Evolutionary conservation across 2,113 vertebrate species (phyloP).

Genomic region (Scolopax mira): DNA sequence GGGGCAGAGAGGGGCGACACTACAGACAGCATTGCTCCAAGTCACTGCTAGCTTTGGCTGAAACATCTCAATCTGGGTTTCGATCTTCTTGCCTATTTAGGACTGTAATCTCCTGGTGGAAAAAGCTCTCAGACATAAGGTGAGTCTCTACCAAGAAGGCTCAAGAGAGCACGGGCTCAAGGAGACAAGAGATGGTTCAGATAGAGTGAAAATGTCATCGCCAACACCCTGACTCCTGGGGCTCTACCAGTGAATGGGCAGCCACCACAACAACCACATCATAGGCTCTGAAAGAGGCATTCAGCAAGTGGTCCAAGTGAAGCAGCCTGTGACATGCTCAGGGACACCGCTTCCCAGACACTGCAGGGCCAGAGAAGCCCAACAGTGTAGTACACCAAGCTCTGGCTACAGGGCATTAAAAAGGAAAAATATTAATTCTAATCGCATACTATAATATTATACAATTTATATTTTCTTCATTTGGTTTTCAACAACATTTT

Average conservation of each 20-base stretch:
- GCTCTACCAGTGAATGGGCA: background rate
- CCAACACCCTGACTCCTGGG: background rate
- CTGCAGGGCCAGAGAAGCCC: accelerated
- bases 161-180: background rate
- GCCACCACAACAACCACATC: background rate
- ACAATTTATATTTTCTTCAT: background rate
- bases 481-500: background rate
- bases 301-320: background rate
- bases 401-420: background rate
- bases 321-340: background rate
- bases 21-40: accelerated
- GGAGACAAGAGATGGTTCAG: background rate
- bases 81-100: background rate
- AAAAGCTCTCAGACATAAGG: background rate
- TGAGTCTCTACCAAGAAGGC: background rate
- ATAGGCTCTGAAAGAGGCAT: background rate
- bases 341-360: background rate
- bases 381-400: background rate
- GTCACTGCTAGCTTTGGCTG: background rate
- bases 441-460: background rate
- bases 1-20: no score
- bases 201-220: background rate
- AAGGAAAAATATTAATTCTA: background rate
- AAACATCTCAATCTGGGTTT: background rate
- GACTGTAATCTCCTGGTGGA: background rate